Evolutionary conservation across 2,797 vertebrate genomes (phyloP).

Genomic region (Ambastaia sidthimunki): DNA sequence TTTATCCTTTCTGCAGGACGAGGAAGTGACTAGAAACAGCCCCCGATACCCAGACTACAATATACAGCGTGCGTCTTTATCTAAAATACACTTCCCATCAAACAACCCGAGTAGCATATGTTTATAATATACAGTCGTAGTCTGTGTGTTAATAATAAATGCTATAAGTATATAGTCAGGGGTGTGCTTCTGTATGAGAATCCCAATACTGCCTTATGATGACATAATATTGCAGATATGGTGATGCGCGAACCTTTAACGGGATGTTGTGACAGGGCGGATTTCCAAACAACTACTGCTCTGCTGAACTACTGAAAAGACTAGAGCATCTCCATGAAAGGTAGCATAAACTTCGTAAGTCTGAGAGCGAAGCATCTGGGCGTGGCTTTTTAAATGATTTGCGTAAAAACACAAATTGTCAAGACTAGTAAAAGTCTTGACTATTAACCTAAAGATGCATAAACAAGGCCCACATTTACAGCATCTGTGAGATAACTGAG

Average conservation of each 20-base stretch:
- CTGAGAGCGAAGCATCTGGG: background rate
- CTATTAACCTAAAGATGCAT: background rate
- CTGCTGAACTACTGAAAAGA: background rate
- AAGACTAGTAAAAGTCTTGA: background rate
- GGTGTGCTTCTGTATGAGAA: no score
- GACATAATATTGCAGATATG: constrained; percentile 62
- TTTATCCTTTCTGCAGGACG: constrained; percentile 71
- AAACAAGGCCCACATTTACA: background rate
- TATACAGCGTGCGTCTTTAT: constrained; percentile 6
- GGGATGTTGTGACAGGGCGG: background rate
- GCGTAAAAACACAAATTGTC: background rate
- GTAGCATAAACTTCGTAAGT: background rate
- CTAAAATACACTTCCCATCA: background rate
- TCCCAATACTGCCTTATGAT: constrained; percentile 37
- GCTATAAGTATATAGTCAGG: background rate
- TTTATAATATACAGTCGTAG: background rate
- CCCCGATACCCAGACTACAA: constrained; percentile 6
- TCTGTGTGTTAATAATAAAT: background rate
- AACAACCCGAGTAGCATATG: background rate
- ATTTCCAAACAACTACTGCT: background rate
- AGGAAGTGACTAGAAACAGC: constrained; percentile 70
- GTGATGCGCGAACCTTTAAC: constrained; percentile 19
- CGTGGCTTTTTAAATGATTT: background rate
- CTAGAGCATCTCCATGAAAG: background rate
- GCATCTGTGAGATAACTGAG: background rate